Conservation (phyloP, 2,888 invertebrate species). For the Agrenia bidenticulata region DNA sequence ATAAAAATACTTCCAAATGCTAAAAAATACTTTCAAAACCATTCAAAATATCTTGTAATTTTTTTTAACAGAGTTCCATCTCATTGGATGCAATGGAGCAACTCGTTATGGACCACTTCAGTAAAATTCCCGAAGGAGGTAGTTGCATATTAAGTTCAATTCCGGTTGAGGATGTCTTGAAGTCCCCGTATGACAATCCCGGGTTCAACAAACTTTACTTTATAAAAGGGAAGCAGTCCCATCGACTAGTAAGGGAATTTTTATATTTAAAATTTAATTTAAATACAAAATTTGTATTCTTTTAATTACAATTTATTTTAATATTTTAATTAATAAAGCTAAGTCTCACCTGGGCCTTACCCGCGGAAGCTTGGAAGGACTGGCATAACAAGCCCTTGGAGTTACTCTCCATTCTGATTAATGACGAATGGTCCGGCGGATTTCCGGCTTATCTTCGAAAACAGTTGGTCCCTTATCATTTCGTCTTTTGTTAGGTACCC, state of each 20-base stretch:
- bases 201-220: slow-evolving; percentile 5
- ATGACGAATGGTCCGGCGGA: background rate
- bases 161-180: background rate
- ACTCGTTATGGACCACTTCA: slow-evolving; percentile 2
- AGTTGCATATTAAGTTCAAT: background rate
- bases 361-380: slow-evolving; percentile 2
- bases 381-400: slow-evolving; percentile 2
- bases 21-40: too few relatives aligned
- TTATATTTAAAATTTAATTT: background rate
- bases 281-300: background rate
- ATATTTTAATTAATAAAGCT: background rate
- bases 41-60: too few relatives aligned
- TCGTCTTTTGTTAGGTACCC: background rate
- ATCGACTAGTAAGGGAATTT: too few relatives aligned
- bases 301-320: background rate
- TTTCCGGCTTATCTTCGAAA: background rate
- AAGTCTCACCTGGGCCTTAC: background rate
- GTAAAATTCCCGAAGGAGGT: slow-evolving; percentile 6
- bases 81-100: slow-evolving; percentile 17
- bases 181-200: background rate
- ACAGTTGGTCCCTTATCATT: background rate
- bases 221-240: background rate
- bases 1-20: background rate
- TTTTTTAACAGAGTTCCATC: background rate
- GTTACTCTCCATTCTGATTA: background rate